phyloP scores from a whole-genome alignment of 2,888 invertebrate genomes.

The Chirona hameri region DNA sequence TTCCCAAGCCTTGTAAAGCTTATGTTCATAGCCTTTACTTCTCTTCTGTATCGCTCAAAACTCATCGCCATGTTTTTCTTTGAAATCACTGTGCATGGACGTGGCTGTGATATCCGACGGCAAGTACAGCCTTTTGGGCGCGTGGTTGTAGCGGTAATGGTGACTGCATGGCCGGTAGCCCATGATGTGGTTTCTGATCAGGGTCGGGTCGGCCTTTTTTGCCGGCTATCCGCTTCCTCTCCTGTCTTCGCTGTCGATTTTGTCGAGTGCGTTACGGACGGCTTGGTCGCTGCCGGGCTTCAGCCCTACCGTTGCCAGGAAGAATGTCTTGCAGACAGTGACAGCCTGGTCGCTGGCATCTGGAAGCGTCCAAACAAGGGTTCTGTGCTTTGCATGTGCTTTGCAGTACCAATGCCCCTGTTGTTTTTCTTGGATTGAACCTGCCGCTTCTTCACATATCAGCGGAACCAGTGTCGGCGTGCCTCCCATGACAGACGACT shows the following conservation, averaged over 20 bases:
- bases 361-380: background rate
- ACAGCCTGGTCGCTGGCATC: background rate
- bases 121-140: background rate
- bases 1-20: background rate
- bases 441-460: background rate
- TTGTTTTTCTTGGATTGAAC: background rate
- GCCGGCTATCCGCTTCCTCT: background rate
- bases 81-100: background rate
- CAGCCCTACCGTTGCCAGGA: background rate
- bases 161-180: background rate
- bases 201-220: background rate
- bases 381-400: too few species aligned
- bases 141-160: background rate
- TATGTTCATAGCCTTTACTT: background rate
- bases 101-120: background rate
- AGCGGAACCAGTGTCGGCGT: background rate
- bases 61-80: background rate
- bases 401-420: background rate
- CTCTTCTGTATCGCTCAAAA: background rate
- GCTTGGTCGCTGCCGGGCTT: background rate
- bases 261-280: background rate
- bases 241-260: background rate
- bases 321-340: background rate
- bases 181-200: background rate
- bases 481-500: too few species aligned